These are phyloP conservation scores for Antrozous pallidus DNA, from an alignment of 2,797 vertebrate genomes.

Conservation along the genomic window DNA sequence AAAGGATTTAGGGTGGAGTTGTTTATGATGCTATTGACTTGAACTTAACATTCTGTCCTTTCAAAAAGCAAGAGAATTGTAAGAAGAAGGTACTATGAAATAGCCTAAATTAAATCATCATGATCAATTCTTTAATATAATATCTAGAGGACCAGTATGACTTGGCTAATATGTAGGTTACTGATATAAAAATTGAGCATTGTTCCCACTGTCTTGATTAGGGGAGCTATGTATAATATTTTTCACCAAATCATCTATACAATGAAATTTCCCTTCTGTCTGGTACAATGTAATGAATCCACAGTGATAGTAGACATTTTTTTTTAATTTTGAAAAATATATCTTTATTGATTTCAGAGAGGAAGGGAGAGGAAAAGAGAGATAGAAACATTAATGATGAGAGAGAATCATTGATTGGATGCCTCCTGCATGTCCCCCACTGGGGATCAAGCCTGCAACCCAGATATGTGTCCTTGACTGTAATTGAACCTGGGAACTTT, in stretches of 20 bases:
- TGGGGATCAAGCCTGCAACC: too few species aligned
- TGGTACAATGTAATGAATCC: neutral
- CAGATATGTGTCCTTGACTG: too few species aligned
- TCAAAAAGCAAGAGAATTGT: neutral
- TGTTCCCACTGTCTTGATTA: neutral
- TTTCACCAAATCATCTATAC: neutral
- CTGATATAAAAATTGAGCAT: neutral
- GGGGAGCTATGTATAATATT: neutral
- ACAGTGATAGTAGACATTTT: neutral
- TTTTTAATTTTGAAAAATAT: too few species aligned
- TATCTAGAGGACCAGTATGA: neutral
- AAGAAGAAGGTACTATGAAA: neutral
- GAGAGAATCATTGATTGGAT: too few species aligned
- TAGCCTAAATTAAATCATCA: neutral
- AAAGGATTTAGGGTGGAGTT: neutral
- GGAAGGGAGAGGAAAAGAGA: too few species aligned
- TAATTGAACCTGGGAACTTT: too few species aligned
- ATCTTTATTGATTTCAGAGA: too few species aligned
- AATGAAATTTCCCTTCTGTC: neutral
- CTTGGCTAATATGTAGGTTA: neutral
- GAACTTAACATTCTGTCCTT: neutral
- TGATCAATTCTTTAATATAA: slow-evolving; percentile 4
- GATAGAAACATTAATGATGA: too few species aligned
- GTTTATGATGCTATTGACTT: neutral
- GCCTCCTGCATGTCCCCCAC: too few species aligned